Base-by-base conservation (phyloP, 2,113 vertebrate species). In the Isichthys henryi region DNA sequence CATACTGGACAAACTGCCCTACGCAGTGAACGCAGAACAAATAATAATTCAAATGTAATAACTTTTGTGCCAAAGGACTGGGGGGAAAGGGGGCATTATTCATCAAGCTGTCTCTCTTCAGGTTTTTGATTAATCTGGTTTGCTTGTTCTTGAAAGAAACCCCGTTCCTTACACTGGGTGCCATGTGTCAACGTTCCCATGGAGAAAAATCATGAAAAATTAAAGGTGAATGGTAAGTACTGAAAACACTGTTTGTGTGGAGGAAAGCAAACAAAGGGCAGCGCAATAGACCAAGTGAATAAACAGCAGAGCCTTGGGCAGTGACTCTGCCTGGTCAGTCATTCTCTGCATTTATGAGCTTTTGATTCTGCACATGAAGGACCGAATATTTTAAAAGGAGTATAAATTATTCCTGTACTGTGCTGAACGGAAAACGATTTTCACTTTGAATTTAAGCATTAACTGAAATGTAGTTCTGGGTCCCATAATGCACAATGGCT, bases 201-300 rank as follows among this genome's bases (percentile, higher is more conserved):
- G 43, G 87, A 88, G 53, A 88, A 88, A 70, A 27, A 13, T 11
- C 53, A 49, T 70, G 56, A 35, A 88, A 56, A 88, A 88, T 88
- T 45, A 10, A 45, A 88, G 15, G 86, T 23, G 35, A 56, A 88
- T 27, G 11, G 52, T 53, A 88, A 62, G 52, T 35, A n/a, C 86
- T 88, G 39, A 66, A 23, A 45, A 23, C 10, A 17, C 80, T 46
- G 62, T 70, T 70, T 70, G 23, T 70, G 62, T 70, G 62, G 58
- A 66, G n/a, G 58, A 66, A 62, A 66, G 58, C 58, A 66, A 66
- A 27, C 9, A 27, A 66, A 2, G n/a, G 3, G 62, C 62, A 70
- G 3, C 13, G 62, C 0, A 3, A 70, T 31, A 31, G n/a, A 70
- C 62, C 62, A 31, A 70, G 27, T 11, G n/a, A 27, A 66, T 66